Evolutionary conservation across 2,797 vertebrate genomes (phyloP), one percentile per base, ranked within the genome.

Genomic region (Tragopan temminckii): DNA sequence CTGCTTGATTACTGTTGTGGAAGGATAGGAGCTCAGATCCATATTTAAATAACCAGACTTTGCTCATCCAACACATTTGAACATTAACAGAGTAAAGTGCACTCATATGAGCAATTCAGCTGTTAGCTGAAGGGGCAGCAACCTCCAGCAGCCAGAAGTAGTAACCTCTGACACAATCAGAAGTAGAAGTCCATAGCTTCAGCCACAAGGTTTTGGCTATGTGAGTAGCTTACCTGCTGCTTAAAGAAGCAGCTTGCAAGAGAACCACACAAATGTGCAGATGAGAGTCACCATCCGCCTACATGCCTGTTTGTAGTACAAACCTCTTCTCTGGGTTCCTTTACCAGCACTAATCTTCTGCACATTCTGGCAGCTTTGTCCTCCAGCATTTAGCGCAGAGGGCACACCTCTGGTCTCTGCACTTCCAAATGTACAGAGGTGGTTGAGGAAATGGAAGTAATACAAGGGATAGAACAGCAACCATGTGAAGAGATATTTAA

Each of bases 321-420:
- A 0, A 1, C 4, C 25, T 78, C 43, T 77, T 62, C 38, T 74
- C 40, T 68, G 45, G 31, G 55, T 0, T 0, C 18, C 68, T 58
- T 61, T 77, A 62, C 33, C 42, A 80, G 11, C 27, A 31, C n/a
- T 11, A 50, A 18, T 87, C 21, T 85, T 19, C n/a, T 50, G 29
- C 29, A 42, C 8, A 8, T 76, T 62, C 50, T 66, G 38, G 7
- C 12, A 59, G 16, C 7, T 78, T 80, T 80, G 15, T 21, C 25
- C 20, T 38, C 15, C 2, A 7, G 10, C 14, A 35, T 11, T 35
- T 68, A 43, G 24, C n/a, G 40, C 0, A 0, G 17, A 75, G 8
- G 45, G 19, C 45, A 38, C 19, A 16, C 11, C 21, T 69, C 42
- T 66, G 36, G 8, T 40, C 43, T 55, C 17, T 76, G 25, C 13